Evolutionary conservation across 2,797 vertebrate species (phyloP).

Genomic region (Lagocephalus sceleratus): DNA sequence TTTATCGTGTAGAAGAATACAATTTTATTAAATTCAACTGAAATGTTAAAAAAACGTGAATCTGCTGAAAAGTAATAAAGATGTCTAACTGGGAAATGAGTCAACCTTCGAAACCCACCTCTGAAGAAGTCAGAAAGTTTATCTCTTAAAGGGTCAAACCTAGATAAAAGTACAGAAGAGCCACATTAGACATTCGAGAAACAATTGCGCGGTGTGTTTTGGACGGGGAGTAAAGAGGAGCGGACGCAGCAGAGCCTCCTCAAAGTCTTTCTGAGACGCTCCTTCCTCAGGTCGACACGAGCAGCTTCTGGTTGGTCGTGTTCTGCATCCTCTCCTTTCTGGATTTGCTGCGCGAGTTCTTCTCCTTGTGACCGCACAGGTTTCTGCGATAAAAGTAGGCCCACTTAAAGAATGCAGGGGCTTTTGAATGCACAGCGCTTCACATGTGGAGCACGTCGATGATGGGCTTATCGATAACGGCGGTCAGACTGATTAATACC

Average conservation of each 20-base stretch:
- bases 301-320: slow-evolving; percentile 44
- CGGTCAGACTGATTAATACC: slow-evolving; percentile 26
- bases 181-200: background rate
- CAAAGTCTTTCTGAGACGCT: slow-evolving; percentile 15
- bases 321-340: slow-evolving; percentile 47
- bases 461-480: no score
- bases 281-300: slow-evolving; percentile 31
- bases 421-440: no score
- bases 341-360: slow-evolving; percentile 5
- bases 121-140: no score
- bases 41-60: no score
- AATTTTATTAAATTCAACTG: no score
- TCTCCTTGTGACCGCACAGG: slow-evolving; percentile 13
- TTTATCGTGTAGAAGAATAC: no score
- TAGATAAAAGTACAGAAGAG: background rate
- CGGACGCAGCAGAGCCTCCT: background rate
- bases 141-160: background rate
- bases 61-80: no score
- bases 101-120: no score
- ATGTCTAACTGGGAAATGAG: no score
- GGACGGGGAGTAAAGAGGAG: no score
- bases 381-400: slow-evolving; percentile 21
- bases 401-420: background rate
- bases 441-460: no score
- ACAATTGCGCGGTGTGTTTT: no score